Percentiles rank a stretch among this genome's conserved stretches.
Evolutionary conservation across 2,888 invertebrate species (phyloP).

Genomic region (Hylaea fasciaria): DNA sequence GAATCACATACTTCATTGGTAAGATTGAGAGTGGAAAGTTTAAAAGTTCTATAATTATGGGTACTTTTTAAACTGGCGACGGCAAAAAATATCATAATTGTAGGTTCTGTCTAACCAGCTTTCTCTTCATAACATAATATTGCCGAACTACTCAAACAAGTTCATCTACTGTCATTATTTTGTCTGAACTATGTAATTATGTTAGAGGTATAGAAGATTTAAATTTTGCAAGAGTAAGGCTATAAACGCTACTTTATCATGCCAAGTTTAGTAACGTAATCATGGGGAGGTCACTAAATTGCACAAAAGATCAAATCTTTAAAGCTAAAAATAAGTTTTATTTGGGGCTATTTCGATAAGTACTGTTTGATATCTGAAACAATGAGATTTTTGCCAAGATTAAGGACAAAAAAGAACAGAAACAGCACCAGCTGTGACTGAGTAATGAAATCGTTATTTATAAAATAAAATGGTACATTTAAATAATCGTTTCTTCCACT

Average conservation of each 20-base stretch:
- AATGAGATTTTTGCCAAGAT: too few relatives aligned
- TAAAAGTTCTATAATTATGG: neutral
- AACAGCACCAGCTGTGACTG: too few relatives aligned
- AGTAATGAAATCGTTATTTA: too few relatives aligned
- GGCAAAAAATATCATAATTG: constrained; percentile 9
- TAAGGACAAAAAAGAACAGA: too few relatives aligned
- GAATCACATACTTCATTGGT: too few relatives aligned
- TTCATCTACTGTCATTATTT: constrained; percentile 6
- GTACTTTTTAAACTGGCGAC: neutral
- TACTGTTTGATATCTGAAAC: too few relatives aligned
- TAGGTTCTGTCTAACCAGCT: constrained; percentile 13
- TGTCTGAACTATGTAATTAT: constrained; percentile 10
- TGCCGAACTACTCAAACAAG: constrained; percentile 7
- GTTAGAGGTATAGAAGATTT: constrained; percentile 8
- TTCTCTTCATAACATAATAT: constrained; percentile 11
- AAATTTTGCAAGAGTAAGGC: constrained; percentile 22
- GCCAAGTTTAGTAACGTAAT: constrained; percentile 5
- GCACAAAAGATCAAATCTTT: constrained; percentile 3
- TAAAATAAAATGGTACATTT: neutral
- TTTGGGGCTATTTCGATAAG: too few relatives aligned
- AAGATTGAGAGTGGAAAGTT: neutral
- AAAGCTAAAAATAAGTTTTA: neutral
- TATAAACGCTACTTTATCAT: constrained; percentile 14
- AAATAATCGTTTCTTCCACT: constrained; percentile 27
- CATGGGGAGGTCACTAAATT: constrained; percentile 2